These are phyloP conservation scores for Drosophila meridiana DNA, from an alignment of 2,888 invertebrate species.

Conservation along the genomic window DNA sequence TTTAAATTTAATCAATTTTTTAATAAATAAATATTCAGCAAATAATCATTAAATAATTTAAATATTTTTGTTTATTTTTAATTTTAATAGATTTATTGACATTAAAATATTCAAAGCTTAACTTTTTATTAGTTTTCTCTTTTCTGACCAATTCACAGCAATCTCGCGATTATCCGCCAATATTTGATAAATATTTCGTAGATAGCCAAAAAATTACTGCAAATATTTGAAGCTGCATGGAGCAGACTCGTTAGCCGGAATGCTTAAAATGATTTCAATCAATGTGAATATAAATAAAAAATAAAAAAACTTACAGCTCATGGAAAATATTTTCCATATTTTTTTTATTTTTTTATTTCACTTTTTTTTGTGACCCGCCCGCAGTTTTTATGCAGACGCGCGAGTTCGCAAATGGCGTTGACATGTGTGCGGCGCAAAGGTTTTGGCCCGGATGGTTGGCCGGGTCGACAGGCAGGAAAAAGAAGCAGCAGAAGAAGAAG, in stretches of 20 bases:
- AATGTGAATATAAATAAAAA: neutral
- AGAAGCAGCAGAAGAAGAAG: constrained; percentile 38
- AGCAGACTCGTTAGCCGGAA: constrained; percentile 18
- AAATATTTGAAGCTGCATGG: constrained; percentile 40
- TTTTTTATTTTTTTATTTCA: constrained; percentile 1
- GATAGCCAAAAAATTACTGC: constrained; percentile 23
- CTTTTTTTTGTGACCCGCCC: constrained; percentile 1
- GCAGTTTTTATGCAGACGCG: constrained; percentile 50
- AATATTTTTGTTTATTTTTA: too few relatives aligned
- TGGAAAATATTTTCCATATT: constrained; percentile 41
- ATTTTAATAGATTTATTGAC: too few relatives aligned
- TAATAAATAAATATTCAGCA: too few relatives aligned
- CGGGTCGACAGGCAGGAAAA: constrained; percentile 8
- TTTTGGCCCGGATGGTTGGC: constrained; percentile 23
- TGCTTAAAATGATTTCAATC: constrained; percentile 59
- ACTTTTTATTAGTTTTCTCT: neutral
- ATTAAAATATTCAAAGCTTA: neutral
- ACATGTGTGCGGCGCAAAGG: constrained; percentile 62
- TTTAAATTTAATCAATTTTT: too few relatives aligned
- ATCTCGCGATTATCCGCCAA: neutral
- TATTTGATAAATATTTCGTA: constrained; percentile 16
- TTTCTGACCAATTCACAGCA: neutral
- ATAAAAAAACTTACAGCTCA: neutral
- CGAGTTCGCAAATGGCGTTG: constrained; percentile 61
- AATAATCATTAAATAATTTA: neutral